These are phyloP conservation scores for Pterois miles DNA, from an alignment of 2,797 vertebrate genomes.

Conservation along the genomic window DNA sequence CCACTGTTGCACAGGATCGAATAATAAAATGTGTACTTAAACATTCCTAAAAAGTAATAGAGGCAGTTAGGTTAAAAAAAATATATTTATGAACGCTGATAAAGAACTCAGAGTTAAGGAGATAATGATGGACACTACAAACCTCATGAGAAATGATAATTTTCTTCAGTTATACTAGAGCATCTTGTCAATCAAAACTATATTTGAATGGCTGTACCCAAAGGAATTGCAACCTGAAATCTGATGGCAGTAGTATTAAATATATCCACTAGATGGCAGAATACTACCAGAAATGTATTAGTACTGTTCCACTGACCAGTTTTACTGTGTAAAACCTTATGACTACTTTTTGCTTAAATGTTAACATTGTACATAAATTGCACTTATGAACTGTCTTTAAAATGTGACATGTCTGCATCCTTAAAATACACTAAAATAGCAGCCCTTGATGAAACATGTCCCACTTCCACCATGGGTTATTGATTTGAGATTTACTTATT, in stretches of 20 bases:
- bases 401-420: neutral
- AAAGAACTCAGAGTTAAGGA: neutral
- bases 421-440: neutral
- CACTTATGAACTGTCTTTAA: neutral
- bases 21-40: neutral
- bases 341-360: neutral
- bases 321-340: neutral
- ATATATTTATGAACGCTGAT: neutral
- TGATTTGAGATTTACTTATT: neutral
- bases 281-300: neutral
- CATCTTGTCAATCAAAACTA: neutral
- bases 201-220: neutral
- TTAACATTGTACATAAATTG: neutral
- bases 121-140: neutral
- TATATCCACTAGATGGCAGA: conserved; percentile 58
- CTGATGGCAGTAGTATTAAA: neutral
- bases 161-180: neutral
- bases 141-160: too few species aligned
- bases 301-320: too few species aligned
- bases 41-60: neutral
- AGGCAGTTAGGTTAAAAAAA: neutral
- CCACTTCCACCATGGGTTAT: neutral
- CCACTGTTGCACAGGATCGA: neutral
- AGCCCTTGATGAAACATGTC: neutral
- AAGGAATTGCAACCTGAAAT: neutral